Percentiles rank a stretch among this genome's conserved stretches.
Evolutionary conservation across 2,797 vertebrate species (phyloP).

Genomic region (Bradypodion pumilum): DNA sequence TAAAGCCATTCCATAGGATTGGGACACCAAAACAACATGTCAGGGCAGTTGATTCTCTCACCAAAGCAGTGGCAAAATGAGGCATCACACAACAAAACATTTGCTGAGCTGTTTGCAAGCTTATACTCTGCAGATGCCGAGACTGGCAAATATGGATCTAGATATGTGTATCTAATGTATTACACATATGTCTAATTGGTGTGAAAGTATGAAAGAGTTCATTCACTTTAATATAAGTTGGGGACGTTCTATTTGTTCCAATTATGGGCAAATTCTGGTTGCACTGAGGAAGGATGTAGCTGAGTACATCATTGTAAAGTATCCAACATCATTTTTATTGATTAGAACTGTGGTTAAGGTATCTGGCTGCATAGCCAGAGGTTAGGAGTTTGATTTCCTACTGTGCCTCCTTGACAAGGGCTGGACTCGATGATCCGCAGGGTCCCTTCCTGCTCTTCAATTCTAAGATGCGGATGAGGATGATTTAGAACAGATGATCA

Average conservation of each 20-base stretch:
- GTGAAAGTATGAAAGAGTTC: slow-evolving; percentile 27
- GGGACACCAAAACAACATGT: neutral
- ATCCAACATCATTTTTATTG: neutral
- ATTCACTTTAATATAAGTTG: neutral
- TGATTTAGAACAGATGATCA: slow-evolving; percentile 1
- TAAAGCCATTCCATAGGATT: neutral
- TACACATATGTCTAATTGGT: slow-evolving; percentile 19
- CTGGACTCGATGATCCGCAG: too few species aligned
- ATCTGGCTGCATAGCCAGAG: too few species aligned
- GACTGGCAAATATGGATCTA: slow-evolving; percentile 19
- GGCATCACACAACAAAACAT: neutral
- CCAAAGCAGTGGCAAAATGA: slow-evolving; percentile 2
- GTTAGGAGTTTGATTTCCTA: too few species aligned
- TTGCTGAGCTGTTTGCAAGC: slow-evolving; percentile 7
- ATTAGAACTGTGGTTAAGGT: too few species aligned
- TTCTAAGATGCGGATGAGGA: too few species aligned
- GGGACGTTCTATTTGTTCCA: neutral
- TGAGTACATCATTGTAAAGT: slow-evolving; percentile 2
- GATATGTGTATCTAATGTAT: slow-evolving; percentile 21
- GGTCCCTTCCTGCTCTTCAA: too few species aligned
- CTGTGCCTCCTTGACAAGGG: too few species aligned
- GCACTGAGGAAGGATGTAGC: neutral
- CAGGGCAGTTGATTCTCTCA: neutral
- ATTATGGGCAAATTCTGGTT: slow-evolving; percentile 16
- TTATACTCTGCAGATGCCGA: slow-evolving; percentile 7